Evolutionary conservation across 2,797 vertebrate genomes (phyloP).

Genomic region (Falco columbarius): DNA sequence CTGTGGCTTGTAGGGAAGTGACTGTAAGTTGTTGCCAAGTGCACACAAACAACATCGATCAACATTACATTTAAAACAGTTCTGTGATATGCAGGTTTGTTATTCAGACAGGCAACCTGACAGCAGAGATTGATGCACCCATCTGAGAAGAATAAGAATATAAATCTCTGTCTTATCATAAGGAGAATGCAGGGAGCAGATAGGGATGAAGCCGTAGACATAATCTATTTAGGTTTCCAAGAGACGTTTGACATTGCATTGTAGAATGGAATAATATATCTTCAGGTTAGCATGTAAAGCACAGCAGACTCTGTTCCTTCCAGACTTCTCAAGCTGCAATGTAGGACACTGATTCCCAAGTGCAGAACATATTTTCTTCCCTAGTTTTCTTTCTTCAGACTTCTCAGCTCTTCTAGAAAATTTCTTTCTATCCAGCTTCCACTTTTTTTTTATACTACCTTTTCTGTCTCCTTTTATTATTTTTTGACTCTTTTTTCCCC

Average conservation of each 20-base stretch:
- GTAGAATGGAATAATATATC: slow-evolving; percentile 47
- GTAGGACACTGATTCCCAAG: neutral
- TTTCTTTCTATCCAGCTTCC: neutral
- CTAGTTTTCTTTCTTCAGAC: neutral
- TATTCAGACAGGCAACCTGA: slow-evolving; percentile 56
- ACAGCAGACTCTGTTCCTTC: neutral
- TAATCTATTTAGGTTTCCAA: slow-evolving; percentile 67
- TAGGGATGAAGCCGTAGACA: slow-evolving; percentile 43
- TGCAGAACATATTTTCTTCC: neutral
- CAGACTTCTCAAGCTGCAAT: neutral
- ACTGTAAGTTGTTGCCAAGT: slow-evolving; percentile 43
- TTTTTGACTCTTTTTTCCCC: neutral
- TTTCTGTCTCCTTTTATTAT: neutral
- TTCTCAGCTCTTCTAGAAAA: neutral
- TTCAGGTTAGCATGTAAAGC: slow-evolving; percentile 8
- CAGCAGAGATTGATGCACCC: slow-evolving; percentile 67
- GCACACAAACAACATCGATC: slow-evolving; percentile 68
- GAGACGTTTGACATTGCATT: slow-evolving; percentile 55
- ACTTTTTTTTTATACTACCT: neutral
- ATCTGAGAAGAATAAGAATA: slow-evolving; percentile 69
- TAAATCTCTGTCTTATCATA: slow-evolving; percentile 72
- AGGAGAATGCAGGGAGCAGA: slow-evolving; percentile 57
- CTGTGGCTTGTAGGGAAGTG: slow-evolving; percentile 6
- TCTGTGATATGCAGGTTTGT: slow-evolving; percentile 68
- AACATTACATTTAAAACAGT: slow-evolving; percentile 66